These are phyloP conservation scores for Neosilurus hyrtlii DNA, from an alignment of 2,797 vertebrate genomes.

Conservation along the genomic window DNA sequence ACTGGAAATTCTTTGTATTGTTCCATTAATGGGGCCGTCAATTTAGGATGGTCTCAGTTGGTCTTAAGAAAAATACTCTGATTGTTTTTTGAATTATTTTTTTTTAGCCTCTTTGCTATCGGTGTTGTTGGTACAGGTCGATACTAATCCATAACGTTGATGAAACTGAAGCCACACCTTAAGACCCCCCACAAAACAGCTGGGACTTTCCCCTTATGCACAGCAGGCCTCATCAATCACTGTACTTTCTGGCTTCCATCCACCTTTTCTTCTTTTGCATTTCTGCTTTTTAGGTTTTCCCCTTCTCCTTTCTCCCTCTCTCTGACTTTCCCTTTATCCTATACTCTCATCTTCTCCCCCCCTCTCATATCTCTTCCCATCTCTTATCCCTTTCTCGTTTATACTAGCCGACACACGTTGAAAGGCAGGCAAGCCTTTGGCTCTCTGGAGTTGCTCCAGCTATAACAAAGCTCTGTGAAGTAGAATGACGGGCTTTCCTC, in stretches of 20 bases:
- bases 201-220: constrained; percentile 54
- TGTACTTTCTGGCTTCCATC: constrained; percentile 42
- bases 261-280: constrained; percentile 39
- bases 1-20: constrained; percentile 38
- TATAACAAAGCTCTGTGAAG: constrained; percentile 63
- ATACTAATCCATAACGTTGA: constrained; percentile 48
- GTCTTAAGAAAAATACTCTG: constrained; percentile 37
- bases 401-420: constrained; percentile 85
- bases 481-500: constrained; percentile 2
- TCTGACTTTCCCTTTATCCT: constrained; percentile 50
- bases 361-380: constrained; percentile 38
- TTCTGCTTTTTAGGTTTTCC: constrained; percentile 36
- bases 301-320: constrained; percentile 38
- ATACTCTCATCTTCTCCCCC: constrained; percentile 54
- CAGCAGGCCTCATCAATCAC: constrained; percentile 46
- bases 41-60: constrained; percentile 20
- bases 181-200: constrained; percentile 46
- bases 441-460: constrained; percentile 89
- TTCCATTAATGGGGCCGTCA: constrained; percentile 1
- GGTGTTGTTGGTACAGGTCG: constrained; percentile 42
- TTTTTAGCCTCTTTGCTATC: constrained; percentile 28
- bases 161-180: constrained; percentile 33
- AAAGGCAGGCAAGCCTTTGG: constrained; percentile 71
- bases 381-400: constrained; percentile 30
- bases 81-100: constrained; percentile 38